These are phyloP conservation scores for Pammene aurita DNA, from an alignment of 2,888 invertebrate genomes.

Conservation along the genomic window DNA sequence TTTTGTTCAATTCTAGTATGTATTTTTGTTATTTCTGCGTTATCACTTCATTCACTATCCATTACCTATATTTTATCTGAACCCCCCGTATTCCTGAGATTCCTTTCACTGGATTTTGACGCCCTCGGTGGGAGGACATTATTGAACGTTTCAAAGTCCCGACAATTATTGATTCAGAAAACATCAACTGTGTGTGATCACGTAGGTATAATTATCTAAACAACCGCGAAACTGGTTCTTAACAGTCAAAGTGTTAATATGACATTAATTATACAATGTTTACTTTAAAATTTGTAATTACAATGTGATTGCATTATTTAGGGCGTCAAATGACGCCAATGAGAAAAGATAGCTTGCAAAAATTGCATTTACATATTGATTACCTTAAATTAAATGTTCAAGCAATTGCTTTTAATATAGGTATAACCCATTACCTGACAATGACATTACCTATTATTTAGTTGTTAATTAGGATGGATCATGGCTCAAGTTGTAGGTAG, in stretches of 20 bases:
- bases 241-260: conserved; percentile 14
- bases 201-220: background rate
- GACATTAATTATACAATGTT: conserved; percentile 4
- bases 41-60: no score
- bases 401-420: background rate
- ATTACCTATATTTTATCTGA: no score
- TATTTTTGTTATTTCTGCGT: no score
- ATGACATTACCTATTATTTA: no score
- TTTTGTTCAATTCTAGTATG: no score
- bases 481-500: no score
- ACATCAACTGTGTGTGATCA: no score
- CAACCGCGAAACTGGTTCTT: background rate
- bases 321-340: conserved; percentile 27
- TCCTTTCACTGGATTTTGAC: no score
- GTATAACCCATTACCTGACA: background rate
- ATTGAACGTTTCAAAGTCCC: no score
- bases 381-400: background rate
- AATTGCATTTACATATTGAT: background rate
- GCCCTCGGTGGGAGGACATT: no score
- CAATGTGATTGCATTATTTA: conserved; percentile 20
- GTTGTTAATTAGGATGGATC: background rate
- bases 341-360: conserved; percentile 18
- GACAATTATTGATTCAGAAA: no score
- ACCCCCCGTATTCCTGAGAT: no score
- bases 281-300: conserved; percentile 1